Base-by-base conservation (phyloP, 2,888 invertebrate genomes). In the Diplazon laetatorius region DNA sequence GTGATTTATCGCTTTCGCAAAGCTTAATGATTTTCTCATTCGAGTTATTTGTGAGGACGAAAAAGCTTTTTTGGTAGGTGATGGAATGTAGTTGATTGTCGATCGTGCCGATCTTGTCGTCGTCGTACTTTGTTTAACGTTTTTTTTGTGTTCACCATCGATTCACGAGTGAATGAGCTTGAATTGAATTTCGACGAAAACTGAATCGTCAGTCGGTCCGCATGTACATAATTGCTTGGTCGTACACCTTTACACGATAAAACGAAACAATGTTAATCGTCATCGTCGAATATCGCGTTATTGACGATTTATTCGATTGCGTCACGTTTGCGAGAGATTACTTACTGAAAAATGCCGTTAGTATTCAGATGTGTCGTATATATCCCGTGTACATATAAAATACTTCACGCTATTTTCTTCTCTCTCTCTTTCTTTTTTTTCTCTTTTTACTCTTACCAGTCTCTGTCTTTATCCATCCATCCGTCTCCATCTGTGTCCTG, bases 301-400 rank as follows among this genome's bases (percentile, higher is more conserved):
- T n/a, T n/a, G n/a, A n/a, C n/a, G n/a, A n/a, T n/a, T n/a, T n/a
- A n/a, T n/a, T n/a, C n/a, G n/a, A n/a, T n/a, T n/a, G n/a, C n/a
- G n/a, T n/a, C n/a, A n/a, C 70, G 66, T 78, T 73, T 39, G 50
- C 55, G 16, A 30, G 60, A 69, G 59, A 50, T 72, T 66, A 74
- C 42, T 42, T 79, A 80, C 72, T 81, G n/a, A n/a, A 71, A 66
- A 80, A 82, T 82, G 83, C 83, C 79, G 55, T 80, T 85, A 85
- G 83, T 85, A 85, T 84, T 86, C 80, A 82, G 75, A 85, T 84
- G 80, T 82, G 78, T 87, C 82, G 81, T 83, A 62, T 62, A 30
- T n/a, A 74, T 62, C 81, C 82, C 82, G 73, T 88, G 86, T 86
- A 87, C 78, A 85, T 85, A 87, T n/a, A n/a, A n/a, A n/a, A n/a